Evolutionary conservation across 2,797 vertebrate genomes (phyloP), one percentile per base, ranked within the genome.

Genomic region (Scolopax bukidnonensis): DNA sequence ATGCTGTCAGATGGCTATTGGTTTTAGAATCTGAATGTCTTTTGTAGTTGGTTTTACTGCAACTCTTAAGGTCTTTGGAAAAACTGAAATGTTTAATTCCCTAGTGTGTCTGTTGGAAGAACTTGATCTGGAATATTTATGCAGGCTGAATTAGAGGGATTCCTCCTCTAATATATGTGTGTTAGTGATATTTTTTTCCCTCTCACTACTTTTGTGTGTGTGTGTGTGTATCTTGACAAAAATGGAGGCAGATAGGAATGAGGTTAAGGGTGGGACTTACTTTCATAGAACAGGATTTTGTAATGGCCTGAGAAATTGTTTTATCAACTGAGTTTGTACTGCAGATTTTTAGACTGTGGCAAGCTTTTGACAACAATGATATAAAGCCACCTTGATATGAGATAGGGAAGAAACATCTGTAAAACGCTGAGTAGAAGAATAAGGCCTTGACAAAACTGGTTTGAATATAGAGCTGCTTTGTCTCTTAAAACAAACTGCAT

Each of bases 1-100:
- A 11, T 41, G 30, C 0, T 57, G 33, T 84, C 50, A 45, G 40
- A 6, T 87, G 43, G 45, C 53, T 54, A 0, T 50, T 2, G 1
- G 19, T 10, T 89, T 54, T 79, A 38, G 67, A 56, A 56, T 48
- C 24, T 69, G 41, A 65, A 54, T 47, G 33, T 33, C 30, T 87
- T 74, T 30, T 80, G 21, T 57, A 69, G 33, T 23, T 4, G 24
- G 11, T 76, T 82, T 38, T 71, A 38, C 45, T 78, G 80, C 65
- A 57, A 3, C 30, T 89, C 16, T 64, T 84, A 32, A 60, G 36
- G 36, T 60, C 48, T 89, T 28, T 79, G 63, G 38, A 54, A 54
- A 27, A 87, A 43, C n/a, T 4, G 12, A 68, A 30, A 10, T 67
- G 47, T 63, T 33, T 65, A 25, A 21, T 76, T 90, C 18, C 13